Conservation (phyloP, 1,140 invertebrate species). For the Pentalonia nigronervosa region DNA sequence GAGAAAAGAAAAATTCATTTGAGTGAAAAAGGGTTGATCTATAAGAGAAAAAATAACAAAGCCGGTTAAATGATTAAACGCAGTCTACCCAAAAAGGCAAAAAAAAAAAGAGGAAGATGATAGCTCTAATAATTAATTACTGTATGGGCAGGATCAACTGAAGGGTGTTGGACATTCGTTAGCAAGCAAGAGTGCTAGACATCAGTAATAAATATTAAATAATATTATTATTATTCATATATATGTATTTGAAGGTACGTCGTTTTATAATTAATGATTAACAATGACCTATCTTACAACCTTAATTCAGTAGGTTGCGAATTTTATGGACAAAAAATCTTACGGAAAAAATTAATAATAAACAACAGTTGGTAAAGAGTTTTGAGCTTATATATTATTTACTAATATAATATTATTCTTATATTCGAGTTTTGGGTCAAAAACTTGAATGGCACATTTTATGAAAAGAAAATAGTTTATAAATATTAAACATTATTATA, state of each 20-base stretch:
- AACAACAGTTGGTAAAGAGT: neutral
- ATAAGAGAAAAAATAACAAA: neutral
- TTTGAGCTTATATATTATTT: neutral
- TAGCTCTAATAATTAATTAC: slow-evolving; percentile 4
- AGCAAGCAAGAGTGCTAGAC: neutral
- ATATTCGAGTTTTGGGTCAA: neutral
- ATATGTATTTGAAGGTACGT: neutral
- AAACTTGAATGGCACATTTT: no score
- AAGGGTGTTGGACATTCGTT: neutral
- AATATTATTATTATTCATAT: neutral
- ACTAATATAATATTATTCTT: neutral
- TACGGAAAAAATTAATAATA: neutral
- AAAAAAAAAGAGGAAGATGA: neutral
- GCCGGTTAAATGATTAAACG: neutral
- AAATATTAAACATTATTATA: neutral
- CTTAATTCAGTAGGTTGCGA: neutral
- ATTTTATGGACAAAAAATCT: neutral
- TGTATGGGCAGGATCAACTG: neutral
- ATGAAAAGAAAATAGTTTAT: neutral
- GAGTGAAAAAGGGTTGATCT: neutral
- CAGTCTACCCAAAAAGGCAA: neutral
- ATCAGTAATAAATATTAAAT: neutral
- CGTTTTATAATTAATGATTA: neutral
- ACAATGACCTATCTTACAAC: neutral
- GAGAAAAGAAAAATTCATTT: neutral